Evolutionary conservation across 2,797 vertebrate species (phyloP).

Genomic region (Myiotriccus ornatus): DNA sequence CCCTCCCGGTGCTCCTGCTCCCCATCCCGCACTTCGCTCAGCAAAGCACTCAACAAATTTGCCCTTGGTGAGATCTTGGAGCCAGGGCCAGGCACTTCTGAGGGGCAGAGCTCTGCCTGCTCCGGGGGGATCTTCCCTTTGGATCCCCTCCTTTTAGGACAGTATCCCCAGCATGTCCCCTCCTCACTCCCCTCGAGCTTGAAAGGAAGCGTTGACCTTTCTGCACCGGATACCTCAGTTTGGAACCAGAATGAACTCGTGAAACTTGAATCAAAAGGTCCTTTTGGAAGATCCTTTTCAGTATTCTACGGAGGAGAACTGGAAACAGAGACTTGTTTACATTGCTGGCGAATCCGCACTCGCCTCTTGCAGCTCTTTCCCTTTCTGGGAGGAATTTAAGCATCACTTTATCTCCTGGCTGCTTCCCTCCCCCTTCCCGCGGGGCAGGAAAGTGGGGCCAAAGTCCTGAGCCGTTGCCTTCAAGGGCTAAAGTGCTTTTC

Average conservation of each 20-base stretch:
- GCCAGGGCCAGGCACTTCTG: background rate
- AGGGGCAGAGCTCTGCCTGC: background rate
- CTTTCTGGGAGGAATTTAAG: background rate
- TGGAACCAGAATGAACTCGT: constrained; percentile 64
- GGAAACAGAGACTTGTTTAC: constrained; percentile 60
- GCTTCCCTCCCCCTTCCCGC: background rate
- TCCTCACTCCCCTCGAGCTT: background rate
- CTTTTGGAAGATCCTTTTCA: constrained; percentile 24
- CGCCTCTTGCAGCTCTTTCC: background rate
- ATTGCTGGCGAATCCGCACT: constrained; percentile 13
- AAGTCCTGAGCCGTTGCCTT: background rate
- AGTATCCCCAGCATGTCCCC: background rate
- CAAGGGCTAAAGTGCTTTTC: constrained; percentile 68
- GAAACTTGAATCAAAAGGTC: constrained; percentile 71
- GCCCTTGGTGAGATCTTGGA: background rate
- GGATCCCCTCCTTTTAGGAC: background rate
- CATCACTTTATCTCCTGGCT: background rate
- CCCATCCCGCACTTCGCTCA: background rate
- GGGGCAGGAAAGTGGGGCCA: background rate
- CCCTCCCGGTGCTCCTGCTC: background rate
- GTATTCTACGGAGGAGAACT: constrained; percentile 29
- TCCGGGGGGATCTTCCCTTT: background rate
- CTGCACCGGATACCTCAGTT: constrained; percentile 76
- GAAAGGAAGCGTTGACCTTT: constrained; percentile 57
- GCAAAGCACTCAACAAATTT: background rate